Percentiles rank a stretch among this genome's conserved stretches.
These are phyloP conservation scores for Lordiphosa andalusiaca DNA, from an alignment of 2,888 invertebrate genomes.

Conservation along the genomic window DNA sequence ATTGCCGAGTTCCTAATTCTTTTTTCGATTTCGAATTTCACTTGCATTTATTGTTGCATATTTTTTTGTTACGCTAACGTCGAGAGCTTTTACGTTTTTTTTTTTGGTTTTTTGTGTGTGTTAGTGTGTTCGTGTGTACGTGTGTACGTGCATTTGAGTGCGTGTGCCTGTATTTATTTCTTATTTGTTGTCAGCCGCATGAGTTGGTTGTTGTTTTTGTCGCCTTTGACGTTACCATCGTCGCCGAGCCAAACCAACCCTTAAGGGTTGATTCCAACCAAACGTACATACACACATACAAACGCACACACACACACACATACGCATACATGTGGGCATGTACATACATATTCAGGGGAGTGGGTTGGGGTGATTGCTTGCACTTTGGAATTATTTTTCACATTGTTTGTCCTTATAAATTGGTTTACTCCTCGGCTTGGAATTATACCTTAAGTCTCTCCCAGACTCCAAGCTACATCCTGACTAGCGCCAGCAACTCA, in stretches of 20 bases:
- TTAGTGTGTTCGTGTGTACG: slow-evolving; percentile 6
- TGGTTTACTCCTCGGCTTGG: slow-evolving; percentile 1
- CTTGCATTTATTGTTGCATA: slow-evolving; percentile 13
- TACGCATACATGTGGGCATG: slow-evolving; percentile 5
- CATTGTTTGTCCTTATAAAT: background rate
- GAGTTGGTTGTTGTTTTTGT: slow-evolving; percentile 43
- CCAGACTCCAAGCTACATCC: slow-evolving; percentile 3
- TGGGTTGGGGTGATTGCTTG: slow-evolving; percentile 10
- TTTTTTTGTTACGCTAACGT: slow-evolving; percentile 4
- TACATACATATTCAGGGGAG: slow-evolving; percentile 8
- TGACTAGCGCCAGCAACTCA: slow-evolving; percentile 2
- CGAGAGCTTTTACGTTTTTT: background rate
- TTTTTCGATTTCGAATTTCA: too few species aligned
- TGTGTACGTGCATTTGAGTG: slow-evolving; percentile 1
- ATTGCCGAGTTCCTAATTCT: too few species aligned
- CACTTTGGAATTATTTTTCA: slow-evolving; percentile 7
- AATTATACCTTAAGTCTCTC: slow-evolving; percentile 2
- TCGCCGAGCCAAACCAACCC: slow-evolving; percentile 31
- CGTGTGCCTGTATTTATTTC: slow-evolving; percentile 17
- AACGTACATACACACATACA: slow-evolving; percentile 5
- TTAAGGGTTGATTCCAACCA: slow-evolving; percentile 50
- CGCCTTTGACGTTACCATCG: slow-evolving; percentile 50
- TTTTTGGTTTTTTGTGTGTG: background rate
- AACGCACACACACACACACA: slow-evolving; percentile 7
- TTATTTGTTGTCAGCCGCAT: slow-evolving; percentile 43